Evolutionary conservation across 2,888 invertebrate species (phyloP), one percentile per base, ranked within the genome.

Genomic region (Spisula subtruncata): DNA sequence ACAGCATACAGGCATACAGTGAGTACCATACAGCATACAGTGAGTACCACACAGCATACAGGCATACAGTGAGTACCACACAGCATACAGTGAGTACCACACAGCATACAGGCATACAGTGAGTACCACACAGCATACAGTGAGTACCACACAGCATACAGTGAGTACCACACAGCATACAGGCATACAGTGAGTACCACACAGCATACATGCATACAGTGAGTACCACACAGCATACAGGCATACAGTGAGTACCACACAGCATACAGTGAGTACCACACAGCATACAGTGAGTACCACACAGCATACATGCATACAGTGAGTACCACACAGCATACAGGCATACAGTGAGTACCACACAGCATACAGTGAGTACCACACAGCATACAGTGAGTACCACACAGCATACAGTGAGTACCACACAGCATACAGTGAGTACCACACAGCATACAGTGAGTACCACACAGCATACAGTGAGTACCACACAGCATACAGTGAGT

Each of bases 351-450:
- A 81, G 20, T 25, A 81, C n/a, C 20, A 81, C 46, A 48, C 41
- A n/a, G 20, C 46, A 86, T 86, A 86, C 87, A 87, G 54, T 90
- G 82, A 83, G 79, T 51, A 48, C 25, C 35, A 46, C 48, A 20
- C n/a, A n/a, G n/a, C n/a, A 86, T 86, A 86, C 87, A 87, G 54
- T 90, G 82, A 83, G 79, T 51, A 48, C 25, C 35, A 46, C 48
- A 20, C n/a, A n/a, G n/a, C n/a, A 86, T 86, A 86, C 87, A 87
- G 54, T 90, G 82, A 83, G 79, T 51, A 48, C 25, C 35, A 46
- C 48, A 20, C n/a, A n/a, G n/a, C n/a, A 86, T 86, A 86, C 87
- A 87, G 54, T 90, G 82, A 83, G 79, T 51, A 48, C 25, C 35
- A 46, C 48, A 20, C n/a, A n/a, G n/a, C n/a, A 86, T 86, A 86